Evolutionary conservation across 64 coral and sea anemone genomes (phyloP).

Genomic region (Anthopleura sola): DNA sequence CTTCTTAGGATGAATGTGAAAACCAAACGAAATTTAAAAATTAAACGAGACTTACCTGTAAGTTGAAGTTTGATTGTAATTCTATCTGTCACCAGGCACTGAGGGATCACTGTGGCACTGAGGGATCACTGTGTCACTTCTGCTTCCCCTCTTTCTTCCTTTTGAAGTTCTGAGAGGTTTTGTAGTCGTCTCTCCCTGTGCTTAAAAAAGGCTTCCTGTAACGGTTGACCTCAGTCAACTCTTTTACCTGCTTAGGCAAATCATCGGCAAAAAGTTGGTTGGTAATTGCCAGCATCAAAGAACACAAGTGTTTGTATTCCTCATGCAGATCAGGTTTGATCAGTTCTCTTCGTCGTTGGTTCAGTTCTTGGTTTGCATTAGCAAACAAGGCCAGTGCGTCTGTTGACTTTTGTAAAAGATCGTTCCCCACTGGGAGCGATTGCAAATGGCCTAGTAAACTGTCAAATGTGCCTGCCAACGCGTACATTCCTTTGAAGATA

Average conservation of each 20-base stretch:
- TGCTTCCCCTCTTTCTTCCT: constrained; percentile 32
- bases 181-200: not conserved
- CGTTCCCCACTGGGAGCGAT: constrained; percentile 30
- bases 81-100: no score
- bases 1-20: no score
- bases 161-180: not conserved
- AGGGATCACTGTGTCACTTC: constrained; percentile 17
- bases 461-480: constrained; percentile 21
- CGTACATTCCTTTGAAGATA: constrained; percentile 36
- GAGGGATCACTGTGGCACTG: not conserved
- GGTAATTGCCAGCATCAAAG: constrained; percentile 20
- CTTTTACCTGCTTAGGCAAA: constrained; percentile 32
- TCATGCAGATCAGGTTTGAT: constrained; percentile 32
- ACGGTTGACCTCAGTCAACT: constrained; percentile 41
- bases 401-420: constrained; percentile 22
- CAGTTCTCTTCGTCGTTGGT: constrained; percentile 41
- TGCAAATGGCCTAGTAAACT: not conserved
- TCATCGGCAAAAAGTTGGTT: constrained; percentile 32
- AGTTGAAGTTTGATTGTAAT: no score
- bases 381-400: constrained; percentile 32
- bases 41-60: no score
- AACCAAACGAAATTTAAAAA: no score
- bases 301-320: constrained; percentile 38
- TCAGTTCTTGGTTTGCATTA: constrained; percentile 41
- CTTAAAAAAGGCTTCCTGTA: constrained; percentile 40